A percentile compares a stretch with the other conserved stretches of the same genome.
These are phyloP conservation scores for Lophius americanus DNA, from an alignment of 2,797 vertebrate species.

Conservation along the genomic window DNA sequence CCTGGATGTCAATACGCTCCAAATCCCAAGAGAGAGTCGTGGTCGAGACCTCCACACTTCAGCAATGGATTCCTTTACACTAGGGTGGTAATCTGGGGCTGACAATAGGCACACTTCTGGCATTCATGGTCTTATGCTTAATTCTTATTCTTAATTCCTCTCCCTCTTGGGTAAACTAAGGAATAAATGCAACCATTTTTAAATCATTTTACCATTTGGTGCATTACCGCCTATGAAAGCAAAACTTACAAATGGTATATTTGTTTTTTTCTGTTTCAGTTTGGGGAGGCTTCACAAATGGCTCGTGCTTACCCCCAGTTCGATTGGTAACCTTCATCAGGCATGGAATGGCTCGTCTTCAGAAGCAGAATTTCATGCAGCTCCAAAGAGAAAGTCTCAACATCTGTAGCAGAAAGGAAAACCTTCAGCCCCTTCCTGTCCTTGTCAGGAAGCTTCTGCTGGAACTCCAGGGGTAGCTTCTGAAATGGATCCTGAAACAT, in stretches of 20 bases:
- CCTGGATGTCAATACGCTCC: slow-evolving; percentile 66
- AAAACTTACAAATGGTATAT: slow-evolving; percentile 33
- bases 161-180: background rate
- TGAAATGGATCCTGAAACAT: slow-evolving; percentile 76
- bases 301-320: slow-evolving; percentile 77
- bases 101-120: slow-evolving; percentile 49
- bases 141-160: background rate
- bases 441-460: slow-evolving; percentile 54
- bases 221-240: slow-evolving; percentile 1
- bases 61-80: slow-evolving; percentile 62
- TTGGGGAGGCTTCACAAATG: background rate
- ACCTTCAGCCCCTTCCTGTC: slow-evolving; percentile 56
- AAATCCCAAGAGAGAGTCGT: slow-evolving; percentile 50
- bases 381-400: slow-evolving; percentile 72
- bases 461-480: slow-evolving; percentile 59
- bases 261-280: slow-evolving; percentile 9
- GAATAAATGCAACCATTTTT: background rate
- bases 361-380: slow-evolving; percentile 82
- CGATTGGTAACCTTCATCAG: slow-evolving; percentile 52
- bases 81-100: slow-evolving; percentile 27
- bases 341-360: slow-evolving; percentile 59
- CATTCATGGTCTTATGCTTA: background rate
- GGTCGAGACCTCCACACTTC: slow-evolving; percentile 61
- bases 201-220: slow-evolving; percentile 38
- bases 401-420: slow-evolving; percentile 73